Base-by-base conservation (phyloP, 2,888 invertebrate genomes). In the Periphyllus acericola region DNA sequence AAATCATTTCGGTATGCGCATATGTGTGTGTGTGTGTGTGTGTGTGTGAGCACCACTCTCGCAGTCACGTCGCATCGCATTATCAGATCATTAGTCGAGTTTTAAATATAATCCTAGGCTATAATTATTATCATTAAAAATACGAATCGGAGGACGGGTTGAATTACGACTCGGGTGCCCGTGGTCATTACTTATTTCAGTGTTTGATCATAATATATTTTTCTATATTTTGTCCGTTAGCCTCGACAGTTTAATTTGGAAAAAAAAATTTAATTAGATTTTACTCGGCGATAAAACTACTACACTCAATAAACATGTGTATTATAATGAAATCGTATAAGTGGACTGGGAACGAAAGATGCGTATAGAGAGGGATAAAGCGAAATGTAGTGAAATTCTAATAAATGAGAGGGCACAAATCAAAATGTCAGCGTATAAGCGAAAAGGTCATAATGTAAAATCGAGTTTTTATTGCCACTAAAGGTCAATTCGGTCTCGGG, bases 371-470 rank as follows among this genome's bases (percentile, higher is more conserved):
- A 75, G 60, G 19, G 74, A 75, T 1, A 74, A 21, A 60, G n/a
- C 21, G 25, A 80, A 36, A 74, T 21, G n/a, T n/a, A 66, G 76
- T n/a, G 55, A 72, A 60, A 81, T 75, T 81, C 74, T 74, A 87
- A 66, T 81, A 81, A 87, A 81, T 60, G 66, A 81, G 60, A 46
- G 80, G 75, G 87, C 60, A 40, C 79, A 52, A 80, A 87, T 75
- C 46, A 87, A 87, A 87, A 87, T 87, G 87, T 87, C 87, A 87
- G 81, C 78, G 76, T n/a, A 29, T 6, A 25, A 32, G 68, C 72
- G 55, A 60, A 87, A 87, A 87, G 87, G 87, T 87, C 87, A 87
- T 32, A 32, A n/a, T 87, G 60, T 81, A 80, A 87, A 87, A 80
- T 81, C 60, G 75, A 81, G 81, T 87, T 87, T 87, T 87, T 87